These are phyloP conservation scores for Palythoa grandis DNA, from an alignment of 92 coral and sea anemone genomes.

Conservation along the genomic window DNA sequence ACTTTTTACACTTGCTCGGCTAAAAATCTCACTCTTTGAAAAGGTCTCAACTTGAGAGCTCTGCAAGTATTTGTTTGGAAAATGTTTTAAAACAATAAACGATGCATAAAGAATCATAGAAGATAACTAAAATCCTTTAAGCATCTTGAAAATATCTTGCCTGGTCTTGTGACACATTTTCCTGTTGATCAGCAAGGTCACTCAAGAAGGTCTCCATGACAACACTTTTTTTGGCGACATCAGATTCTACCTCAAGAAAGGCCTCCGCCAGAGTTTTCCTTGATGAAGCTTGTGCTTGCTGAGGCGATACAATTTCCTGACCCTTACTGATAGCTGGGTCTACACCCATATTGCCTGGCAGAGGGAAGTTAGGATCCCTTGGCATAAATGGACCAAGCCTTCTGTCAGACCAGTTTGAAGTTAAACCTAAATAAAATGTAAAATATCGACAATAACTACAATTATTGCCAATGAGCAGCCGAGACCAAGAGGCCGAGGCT, in stretches of 20 bases:
- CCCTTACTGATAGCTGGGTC: conserved; percentile 45
- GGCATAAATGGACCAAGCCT: conserved; percentile 95
- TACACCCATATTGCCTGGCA: conserved; percentile 94
- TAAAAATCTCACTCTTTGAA: no score
- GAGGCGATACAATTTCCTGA: conserved; percentile 10
- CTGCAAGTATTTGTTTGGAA: no score
- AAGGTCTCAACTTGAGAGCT: no score
- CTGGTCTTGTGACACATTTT: not conserved
- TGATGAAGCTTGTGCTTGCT: conserved; percentile 10
- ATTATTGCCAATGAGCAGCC: no score
- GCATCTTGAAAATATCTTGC: conserved; percentile 21
- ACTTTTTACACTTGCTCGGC: no score
- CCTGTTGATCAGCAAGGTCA: conserved; percentile 63
- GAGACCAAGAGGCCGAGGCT: no score
- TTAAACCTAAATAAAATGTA: not conserved
- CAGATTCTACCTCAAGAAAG: conserved; percentile 81
- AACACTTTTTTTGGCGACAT: conserved; percentile 70
- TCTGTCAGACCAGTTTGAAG: conserved; percentile 66
- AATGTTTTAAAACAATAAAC: no score
- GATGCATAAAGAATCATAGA: no score
- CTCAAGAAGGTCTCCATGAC: conserved; percentile 73
- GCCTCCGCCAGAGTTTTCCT: conserved; percentile 79
- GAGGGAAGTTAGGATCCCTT: conserved; percentile 91
- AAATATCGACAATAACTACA: not conserved
- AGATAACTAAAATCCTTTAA: no score